These are phyloP conservation scores for Phragmatobia fuliginosa DNA, from an alignment of 2,888 invertebrate species.

Conservation along the genomic window DNA sequence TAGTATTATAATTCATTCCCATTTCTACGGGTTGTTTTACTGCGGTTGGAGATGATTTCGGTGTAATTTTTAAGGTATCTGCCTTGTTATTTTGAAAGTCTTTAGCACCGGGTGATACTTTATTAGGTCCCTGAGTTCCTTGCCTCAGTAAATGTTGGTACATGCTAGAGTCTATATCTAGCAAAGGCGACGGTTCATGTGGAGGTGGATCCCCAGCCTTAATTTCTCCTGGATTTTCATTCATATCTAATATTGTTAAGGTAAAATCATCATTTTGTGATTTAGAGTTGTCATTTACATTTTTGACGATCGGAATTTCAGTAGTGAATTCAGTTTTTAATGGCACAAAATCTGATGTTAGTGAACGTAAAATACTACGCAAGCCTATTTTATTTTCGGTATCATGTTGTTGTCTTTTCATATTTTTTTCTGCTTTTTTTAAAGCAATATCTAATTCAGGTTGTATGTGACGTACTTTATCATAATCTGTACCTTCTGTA, in stretches of 20 bases:
- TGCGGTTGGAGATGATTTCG: background rate
- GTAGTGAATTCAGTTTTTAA: background rate
- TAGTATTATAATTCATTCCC: background rate
- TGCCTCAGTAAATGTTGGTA: background rate
- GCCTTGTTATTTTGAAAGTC: background rate
- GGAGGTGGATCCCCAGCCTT: background rate
- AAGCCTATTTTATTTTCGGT: background rate
- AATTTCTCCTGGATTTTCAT: background rate
- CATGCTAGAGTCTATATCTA: background rate
- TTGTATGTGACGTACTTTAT: background rate
- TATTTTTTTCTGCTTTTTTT: too few species aligned
- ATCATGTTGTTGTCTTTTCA: background rate
- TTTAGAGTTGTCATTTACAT: background rate
- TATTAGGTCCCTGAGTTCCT: background rate
- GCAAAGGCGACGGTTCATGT: background rate
- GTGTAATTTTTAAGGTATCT: background rate
- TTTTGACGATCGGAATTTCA: background rate
- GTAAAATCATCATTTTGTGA: background rate
- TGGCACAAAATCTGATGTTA: background rate
- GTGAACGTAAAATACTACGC: background rate
- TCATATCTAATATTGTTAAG: background rate
- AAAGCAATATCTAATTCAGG: constrained; percentile 3
- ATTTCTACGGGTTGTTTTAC: constrained; percentile 1
- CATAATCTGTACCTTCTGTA: background rate
- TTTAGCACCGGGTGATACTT: background rate